Percentiles rank a stretch among this genome's conserved stretches.
Evolutionary conservation across 2,797 vertebrate species (phyloP).

Genomic region (Aplochiton taeniatus): DNA sequence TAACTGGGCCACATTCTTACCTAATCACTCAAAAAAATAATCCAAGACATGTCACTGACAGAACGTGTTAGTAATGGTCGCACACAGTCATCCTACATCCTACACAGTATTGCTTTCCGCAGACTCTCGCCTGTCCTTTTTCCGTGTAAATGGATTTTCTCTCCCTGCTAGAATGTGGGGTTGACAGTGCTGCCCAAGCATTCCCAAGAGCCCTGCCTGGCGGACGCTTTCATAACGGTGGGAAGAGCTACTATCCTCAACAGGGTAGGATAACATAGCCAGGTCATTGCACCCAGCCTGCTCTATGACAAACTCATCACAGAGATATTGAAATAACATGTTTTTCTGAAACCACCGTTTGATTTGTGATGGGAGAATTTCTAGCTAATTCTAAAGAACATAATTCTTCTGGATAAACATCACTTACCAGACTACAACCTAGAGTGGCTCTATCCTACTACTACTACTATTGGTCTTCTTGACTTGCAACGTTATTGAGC

Average conservation of each 20-base stretch:
- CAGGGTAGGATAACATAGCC: slow-evolving; percentile 51
- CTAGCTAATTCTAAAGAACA: too few species aligned
- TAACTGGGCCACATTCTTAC: slow-evolving; percentile 24
- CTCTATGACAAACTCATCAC: too few species aligned
- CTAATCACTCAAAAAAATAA: neutral
- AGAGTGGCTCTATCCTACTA: neutral
- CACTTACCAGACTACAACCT: slow-evolving; percentile 16
- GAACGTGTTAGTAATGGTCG: neutral
- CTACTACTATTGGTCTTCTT: too few species aligned
- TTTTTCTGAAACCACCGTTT: too few species aligned
- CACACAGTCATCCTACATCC: neutral
- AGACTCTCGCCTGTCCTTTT: neutral
- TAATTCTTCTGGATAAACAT: too few species aligned
- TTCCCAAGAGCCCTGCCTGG: slow-evolving; percentile 49
- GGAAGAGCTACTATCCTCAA: slow-evolving; percentile 54
- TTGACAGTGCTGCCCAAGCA: slow-evolving; percentile 45
- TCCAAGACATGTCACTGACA: neutral
- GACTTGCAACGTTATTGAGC: slow-evolving; percentile 42
- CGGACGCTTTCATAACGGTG: slow-evolving; percentile 37
- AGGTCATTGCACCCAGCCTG: slow-evolving; percentile 37
- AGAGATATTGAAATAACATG: too few species aligned
- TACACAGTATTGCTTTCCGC: neutral
- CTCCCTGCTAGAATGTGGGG: slow-evolving; percentile 30
- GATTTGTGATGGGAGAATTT: too few species aligned
- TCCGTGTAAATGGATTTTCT: slow-evolving; percentile 27